These are phyloP conservation scores for Fragum fragum DNA, from an alignment of 2,888 invertebrate species.

Conservation along the genomic window DNA sequence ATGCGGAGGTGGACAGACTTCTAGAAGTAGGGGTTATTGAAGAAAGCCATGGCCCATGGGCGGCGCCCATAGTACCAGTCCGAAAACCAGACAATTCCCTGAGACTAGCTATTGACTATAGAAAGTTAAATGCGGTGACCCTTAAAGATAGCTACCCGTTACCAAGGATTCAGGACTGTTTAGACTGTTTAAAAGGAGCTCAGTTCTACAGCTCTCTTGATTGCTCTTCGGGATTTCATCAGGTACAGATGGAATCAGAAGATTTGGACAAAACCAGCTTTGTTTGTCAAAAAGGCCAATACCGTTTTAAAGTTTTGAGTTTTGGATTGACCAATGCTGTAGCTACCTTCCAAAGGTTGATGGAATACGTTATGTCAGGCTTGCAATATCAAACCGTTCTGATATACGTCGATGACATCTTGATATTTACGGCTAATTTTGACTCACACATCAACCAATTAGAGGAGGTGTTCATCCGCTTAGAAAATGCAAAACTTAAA, in stretches of 20 bases:
- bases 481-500: too few relatives aligned
- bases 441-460: slow-evolving; percentile 12
- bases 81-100: slow-evolving; percentile 51
- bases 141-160: slow-evolving; percentile 57
- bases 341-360: slow-evolving; percentile 62
- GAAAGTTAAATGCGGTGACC: slow-evolving; percentile 55
- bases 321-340: slow-evolving; percentile 56
- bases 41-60: slow-evolving; percentile 56
- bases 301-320: slow-evolving; percentile 27
- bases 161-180: slow-evolving; percentile 55
- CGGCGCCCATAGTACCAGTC: slow-evolving; percentile 56
- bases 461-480: too few relatives aligned
- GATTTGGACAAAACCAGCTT: slow-evolving; percentile 61
- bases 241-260: slow-evolving; percentile 42
- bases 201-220: slow-evolving; percentile 59
- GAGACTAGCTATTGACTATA: slow-evolving; percentile 64
- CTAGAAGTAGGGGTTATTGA: slow-evolving; percentile 53
- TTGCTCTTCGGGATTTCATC: slow-evolving; percentile 60
- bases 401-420: slow-evolving; percentile 36
- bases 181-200: slow-evolving; percentile 55
- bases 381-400: slow-evolving; percentile 56
- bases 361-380: slow-evolving; percentile 58
- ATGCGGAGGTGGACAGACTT: slow-evolving; percentile 50
- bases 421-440: neutral
- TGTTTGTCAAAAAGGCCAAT: slow-evolving; percentile 38